Conservation (phyloP, 1,140 invertebrate species). For the Zaprionus capensis region DNA sequence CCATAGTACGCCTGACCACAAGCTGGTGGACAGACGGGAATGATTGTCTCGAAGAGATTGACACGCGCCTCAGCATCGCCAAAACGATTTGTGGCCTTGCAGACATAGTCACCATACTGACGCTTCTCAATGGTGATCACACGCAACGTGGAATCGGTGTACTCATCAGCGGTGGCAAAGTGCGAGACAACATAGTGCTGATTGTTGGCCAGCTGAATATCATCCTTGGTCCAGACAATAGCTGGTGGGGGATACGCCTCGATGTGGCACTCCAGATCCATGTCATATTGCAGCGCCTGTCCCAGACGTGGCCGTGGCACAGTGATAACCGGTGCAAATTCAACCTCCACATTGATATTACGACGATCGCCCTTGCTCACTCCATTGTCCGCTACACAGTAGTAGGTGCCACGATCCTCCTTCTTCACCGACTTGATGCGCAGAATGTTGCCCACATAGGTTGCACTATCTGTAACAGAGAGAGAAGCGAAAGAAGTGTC, state of each 20-base stretch:
- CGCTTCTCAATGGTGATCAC: conserved; percentile 96
- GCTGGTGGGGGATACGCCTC: conserved; percentile 96
- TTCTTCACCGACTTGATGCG: conserved; percentile 92
- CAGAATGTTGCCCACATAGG: conserved; percentile 91
- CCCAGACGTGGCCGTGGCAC: conserved; percentile 92
- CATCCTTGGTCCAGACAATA: conserved; percentile 94
- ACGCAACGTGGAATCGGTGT: conserved; percentile 94
- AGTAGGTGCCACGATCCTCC: conserved; percentile 96
- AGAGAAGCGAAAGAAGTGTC: conserved; percentile 3
- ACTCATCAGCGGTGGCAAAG: conserved; percentile 95
- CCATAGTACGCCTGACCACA: conserved; percentile 91
- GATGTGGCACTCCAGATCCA: conserved; percentile 96
- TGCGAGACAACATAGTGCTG: conserved; percentile 95
- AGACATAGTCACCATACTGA: conserved; percentile 94
- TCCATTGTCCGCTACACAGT: conserved; percentile 96
- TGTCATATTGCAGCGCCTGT: conserved; percentile 95
- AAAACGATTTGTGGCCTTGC: conserved; percentile 94
- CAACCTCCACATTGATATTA: conserved; percentile 95
- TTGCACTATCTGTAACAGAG: conserved; percentile 81
- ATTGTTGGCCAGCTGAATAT: conserved; percentile 92
- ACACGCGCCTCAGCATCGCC: conserved; percentile 91
- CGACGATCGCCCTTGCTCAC: conserved; percentile 93
- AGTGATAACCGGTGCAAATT: conserved; percentile 93
- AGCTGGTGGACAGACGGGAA: conserved; percentile 96
- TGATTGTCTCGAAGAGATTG: conserved; percentile 94